Percentiles rank a stretch among this genome's conserved stretches.
Evolutionary conservation across 2,888 invertebrate genomes (phyloP).

Genomic region (Agrochola macilenta): DNA sequence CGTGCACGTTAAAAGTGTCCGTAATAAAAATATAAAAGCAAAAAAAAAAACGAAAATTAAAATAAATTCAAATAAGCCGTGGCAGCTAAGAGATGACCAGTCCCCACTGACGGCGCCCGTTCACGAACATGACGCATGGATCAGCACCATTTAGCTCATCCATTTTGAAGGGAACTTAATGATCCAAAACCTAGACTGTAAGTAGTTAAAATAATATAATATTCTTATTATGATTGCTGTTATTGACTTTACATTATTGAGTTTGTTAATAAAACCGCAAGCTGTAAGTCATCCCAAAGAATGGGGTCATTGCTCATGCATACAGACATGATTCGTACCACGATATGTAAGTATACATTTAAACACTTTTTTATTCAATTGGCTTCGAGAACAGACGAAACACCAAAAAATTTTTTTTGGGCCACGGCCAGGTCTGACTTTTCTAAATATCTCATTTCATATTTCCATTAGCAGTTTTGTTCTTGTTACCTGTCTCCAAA

Average conservation of each 20-base stretch:
- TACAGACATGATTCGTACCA: slow-evolving; percentile 7
- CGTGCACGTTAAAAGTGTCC: too few species aligned
- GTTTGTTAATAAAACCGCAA: slow-evolving; percentile 43
- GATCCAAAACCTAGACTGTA: too few species aligned
- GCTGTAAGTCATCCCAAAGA: slow-evolving; percentile 45
- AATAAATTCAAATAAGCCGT: too few species aligned
- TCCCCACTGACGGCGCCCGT: too few species aligned
- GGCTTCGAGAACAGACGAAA: slow-evolving; percentile 3
- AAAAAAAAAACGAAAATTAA: too few species aligned
- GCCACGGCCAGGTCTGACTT: not conserved
- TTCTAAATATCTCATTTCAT: not conserved
- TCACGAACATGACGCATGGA: too few species aligned
- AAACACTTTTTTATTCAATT: slow-evolving; percentile 2
- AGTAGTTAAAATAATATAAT: not conserved
- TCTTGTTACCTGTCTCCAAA: not conserved
- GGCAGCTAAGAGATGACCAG: too few species aligned
- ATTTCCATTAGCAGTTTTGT: not conserved
- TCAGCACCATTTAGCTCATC: too few species aligned
- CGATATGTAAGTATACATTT: not conserved
- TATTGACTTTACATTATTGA: slow-evolving; percentile 1
- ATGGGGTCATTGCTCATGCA: slow-evolving; percentile 47
- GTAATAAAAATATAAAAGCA: too few species aligned
- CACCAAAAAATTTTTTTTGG: slow-evolving; percentile 5
- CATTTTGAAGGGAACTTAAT: too few species aligned
- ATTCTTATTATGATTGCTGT: not conserved